Conservation (phyloP, 2,113 vertebrate species). For the Platichthys flesus region DNA sequence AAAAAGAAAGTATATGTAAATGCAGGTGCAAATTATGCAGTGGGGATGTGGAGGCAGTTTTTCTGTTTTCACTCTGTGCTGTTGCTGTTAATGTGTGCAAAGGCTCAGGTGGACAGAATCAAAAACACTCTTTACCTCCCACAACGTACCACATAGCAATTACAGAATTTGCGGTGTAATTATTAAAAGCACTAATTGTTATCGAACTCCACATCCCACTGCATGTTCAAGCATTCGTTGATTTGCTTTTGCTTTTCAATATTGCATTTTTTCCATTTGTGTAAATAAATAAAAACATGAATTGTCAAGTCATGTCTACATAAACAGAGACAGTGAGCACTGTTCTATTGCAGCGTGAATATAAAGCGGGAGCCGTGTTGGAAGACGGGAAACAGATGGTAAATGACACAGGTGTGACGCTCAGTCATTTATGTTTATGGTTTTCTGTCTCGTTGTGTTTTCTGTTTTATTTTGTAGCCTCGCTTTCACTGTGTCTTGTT, state of each 20-base stretch:
- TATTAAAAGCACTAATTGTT: not conserved
- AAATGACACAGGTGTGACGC: too few species aligned
- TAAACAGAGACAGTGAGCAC: too few species aligned
- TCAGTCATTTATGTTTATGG: too few species aligned
- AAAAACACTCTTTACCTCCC: not conserved
- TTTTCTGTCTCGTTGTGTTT: too few species aligned
- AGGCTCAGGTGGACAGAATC: conserved; percentile 28
- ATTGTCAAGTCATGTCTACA: too few species aligned
- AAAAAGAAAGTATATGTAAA: conserved; percentile 41
- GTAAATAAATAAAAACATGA: too few species aligned
- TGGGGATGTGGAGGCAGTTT: conserved; percentile 28
- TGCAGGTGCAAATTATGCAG: conserved; percentile 54
- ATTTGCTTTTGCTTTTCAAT: not conserved
- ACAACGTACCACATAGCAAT: not conserved
- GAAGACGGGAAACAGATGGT: not conserved
- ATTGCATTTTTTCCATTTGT: not conserved
- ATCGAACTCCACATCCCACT: too few species aligned
- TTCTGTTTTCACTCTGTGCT: conserved; percentile 34
- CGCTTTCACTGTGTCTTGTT: too few species aligned
- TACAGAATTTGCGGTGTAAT: not conserved
- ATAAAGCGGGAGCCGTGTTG: not conserved
- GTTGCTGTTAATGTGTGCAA: conserved; percentile 36
- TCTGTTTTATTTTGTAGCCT: too few species aligned
- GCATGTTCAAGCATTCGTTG: too few species aligned
- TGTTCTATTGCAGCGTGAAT: not conserved